Evolutionary conservation across 2,113 vertebrate species (phyloP).

Genomic region (Capreolus pygargus): DNA sequence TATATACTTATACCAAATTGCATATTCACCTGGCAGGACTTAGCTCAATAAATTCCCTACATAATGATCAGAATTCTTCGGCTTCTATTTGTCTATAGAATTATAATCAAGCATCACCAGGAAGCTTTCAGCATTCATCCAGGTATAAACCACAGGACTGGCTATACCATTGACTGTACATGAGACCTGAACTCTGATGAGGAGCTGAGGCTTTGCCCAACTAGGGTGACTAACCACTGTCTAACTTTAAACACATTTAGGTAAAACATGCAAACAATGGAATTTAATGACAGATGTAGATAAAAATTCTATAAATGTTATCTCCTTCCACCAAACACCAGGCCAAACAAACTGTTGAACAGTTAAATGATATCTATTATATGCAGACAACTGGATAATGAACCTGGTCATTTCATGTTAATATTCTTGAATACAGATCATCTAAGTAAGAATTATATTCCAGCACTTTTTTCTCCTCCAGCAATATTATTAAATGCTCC

Average conservation of each 20-base stretch:
- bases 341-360: neutral
- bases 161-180: neutral
- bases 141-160: neutral
- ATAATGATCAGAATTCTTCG: neutral
- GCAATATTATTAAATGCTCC: neutral
- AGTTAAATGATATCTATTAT: neutral
- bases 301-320: neutral
- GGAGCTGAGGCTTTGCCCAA: neutral
- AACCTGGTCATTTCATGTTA: conserved; percentile 42
- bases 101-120: neutral
- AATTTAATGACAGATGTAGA: neutral
- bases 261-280: neutral
- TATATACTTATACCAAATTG: neutral
- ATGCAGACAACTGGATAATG: neutral
- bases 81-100: neutral
- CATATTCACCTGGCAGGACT: neutral
- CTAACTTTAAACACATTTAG: neutral
- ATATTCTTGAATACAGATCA: conserved; percentile 48
- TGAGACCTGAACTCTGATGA: neutral
- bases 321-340: neutral
- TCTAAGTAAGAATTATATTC: conserved; percentile 47
- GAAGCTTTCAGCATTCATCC: neutral
- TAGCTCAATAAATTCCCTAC: neutral
- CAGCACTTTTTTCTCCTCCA: neutral
- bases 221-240: neutral